Percentiles rank a stretch among this genome's conserved stretches.
Evolutionary conservation across 1,140 invertebrate species (phyloP).

Genomic region (Archivesica marissinica): DNA sequence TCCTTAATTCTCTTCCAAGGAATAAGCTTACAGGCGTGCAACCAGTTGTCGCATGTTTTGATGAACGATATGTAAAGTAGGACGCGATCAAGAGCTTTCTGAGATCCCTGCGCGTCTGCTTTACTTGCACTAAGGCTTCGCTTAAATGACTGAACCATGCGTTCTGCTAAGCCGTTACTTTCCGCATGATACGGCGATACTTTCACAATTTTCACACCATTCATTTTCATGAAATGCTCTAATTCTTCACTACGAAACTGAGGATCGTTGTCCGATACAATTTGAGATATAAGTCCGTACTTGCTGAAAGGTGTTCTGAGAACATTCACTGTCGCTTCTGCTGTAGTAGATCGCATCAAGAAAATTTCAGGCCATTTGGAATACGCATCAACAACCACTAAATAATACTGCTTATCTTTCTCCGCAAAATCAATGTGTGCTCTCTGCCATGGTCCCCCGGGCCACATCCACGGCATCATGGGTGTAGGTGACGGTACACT

Average conservation of each 20-base stretch:
- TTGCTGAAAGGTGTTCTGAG: neutral
- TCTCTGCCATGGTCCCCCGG: neutral
- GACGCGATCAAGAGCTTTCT: neutral
- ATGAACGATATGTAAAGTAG: neutral
- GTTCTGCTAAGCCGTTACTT: neutral
- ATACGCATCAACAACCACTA: slow-evolving; percentile 25
- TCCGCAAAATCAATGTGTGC: slow-evolving; percentile 37
- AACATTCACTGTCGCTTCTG: neutral
- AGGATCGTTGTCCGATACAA: slow-evolving; percentile 3
- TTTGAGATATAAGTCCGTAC: neutral
- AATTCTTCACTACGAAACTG: neutral
- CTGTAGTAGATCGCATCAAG: neutral
- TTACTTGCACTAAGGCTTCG: slow-evolving; percentile 34
- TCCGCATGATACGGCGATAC: neutral
- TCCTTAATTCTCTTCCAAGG: no score
- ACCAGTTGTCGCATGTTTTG: neutral
- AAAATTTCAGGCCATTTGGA: slow-evolving; percentile 13
- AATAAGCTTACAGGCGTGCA: no score
- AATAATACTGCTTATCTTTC: neutral
- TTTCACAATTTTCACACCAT: neutral
- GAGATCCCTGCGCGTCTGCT: neutral
- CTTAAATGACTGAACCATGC: neutral
- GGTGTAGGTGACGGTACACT: neutral
- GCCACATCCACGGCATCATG: neutral
- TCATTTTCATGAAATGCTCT: neutral